A percentile compares a stretch with the other conserved stretches of the same genome.
Evolutionary conservation across 2,113 vertebrate genomes (phyloP).

Genomic region (Motacilla alba): DNA sequence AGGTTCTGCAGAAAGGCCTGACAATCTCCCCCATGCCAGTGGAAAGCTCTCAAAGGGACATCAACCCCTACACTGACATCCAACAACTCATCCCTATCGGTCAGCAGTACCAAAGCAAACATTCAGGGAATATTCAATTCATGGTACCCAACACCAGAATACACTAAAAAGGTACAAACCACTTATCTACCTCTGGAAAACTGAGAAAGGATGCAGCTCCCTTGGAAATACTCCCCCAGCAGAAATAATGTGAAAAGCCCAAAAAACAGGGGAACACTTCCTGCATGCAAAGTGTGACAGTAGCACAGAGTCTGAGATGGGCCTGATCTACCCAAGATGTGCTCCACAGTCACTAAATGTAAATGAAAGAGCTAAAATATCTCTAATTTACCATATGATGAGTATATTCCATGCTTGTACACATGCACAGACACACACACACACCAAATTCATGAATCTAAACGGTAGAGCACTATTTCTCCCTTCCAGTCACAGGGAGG

Average conservation of each 20-base stretch:
- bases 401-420: background rate
- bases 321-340: background rate
- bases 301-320: background rate
- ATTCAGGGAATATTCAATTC: background rate
- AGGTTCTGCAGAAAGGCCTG: background rate
- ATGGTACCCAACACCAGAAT: background rate
- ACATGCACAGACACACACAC: background rate
- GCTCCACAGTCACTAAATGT: background rate
- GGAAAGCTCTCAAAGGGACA: background rate
- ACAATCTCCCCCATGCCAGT: background rate
- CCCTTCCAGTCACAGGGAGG: background rate
- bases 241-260: background rate
- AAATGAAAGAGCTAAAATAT: background rate
- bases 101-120: background rate
- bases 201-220: background rate
- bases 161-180: background rate
- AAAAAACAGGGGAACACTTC: fast-evolving
- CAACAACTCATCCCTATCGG: background rate
- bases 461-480: background rate
- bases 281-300: background rate
- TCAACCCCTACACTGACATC: background rate
- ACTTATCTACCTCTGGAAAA: background rate
- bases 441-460: background rate
- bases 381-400: background rate
- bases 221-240: background rate